These are phyloP conservation scores for Hippocampus barbouri DNA, from an alignment of 2,113 vertebrate genomes.

Conservation along the genomic window DNA sequence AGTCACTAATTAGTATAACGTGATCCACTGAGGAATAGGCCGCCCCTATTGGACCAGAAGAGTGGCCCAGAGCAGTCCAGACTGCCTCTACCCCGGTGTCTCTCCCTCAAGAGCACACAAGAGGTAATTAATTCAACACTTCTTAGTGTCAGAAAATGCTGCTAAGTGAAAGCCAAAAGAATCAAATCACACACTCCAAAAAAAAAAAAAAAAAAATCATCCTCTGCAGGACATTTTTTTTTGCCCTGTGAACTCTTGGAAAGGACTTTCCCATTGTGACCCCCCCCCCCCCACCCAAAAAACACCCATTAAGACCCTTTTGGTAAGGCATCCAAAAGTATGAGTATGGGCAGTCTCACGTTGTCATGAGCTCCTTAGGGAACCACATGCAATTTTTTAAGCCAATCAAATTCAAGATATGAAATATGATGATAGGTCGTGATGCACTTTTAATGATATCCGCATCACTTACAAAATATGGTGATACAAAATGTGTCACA, in stretches of 20 bases:
- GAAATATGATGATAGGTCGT: background rate
- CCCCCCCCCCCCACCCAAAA: too few species aligned
- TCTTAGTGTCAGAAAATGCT: background rate
- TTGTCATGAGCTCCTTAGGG: background rate
- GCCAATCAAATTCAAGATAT: background rate
- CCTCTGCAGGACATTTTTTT: background rate
- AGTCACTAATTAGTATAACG: constrained; percentile 70
- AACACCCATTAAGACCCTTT: constrained; percentile 4
- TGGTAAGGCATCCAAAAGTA: constrained; percentile 19
- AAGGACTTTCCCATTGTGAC: background rate
- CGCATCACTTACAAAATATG: too few species aligned
- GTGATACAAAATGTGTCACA: too few species aligned
- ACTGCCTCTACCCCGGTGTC: constrained; percentile 10
- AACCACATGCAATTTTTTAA: too few species aligned
- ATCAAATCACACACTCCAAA: background rate
- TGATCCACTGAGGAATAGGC: constrained; percentile 41
- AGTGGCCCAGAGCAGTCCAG: constrained; percentile 40
- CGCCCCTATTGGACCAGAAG: constrained; percentile 34
- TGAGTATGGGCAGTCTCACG: background rate
- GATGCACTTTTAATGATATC: too few species aligned
- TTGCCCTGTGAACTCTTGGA: background rate
- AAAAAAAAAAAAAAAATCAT: background rate
- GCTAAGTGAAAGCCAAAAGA: background rate
- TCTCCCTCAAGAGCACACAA: constrained; percentile 30
- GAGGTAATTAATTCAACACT: constrained; percentile 55